A percentile compares a stretch with the other conserved stretches of the same genome.
These are phyloP conservation scores for Pangasius sanitwongsei DNA, from an alignment of 2,797 vertebrate genomes.

Conservation along the genomic window DNA sequence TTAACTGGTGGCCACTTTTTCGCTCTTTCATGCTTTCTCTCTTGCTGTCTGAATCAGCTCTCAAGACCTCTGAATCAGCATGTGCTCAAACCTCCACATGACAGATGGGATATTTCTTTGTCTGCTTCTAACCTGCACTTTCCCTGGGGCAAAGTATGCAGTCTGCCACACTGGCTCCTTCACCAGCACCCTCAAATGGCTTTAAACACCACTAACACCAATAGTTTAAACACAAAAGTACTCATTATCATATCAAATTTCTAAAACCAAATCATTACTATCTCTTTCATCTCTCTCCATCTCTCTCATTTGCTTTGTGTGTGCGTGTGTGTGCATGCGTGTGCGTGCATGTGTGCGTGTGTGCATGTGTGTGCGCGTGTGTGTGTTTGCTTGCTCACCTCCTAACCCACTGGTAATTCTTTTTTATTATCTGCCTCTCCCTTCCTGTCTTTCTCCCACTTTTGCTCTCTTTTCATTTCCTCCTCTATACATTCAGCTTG, in stretches of 20 bases:
- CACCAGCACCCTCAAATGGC: slow-evolving; percentile 5
- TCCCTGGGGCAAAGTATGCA: background rate
- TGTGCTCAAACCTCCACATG: slow-evolving; percentile 15
- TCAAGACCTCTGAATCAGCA: slow-evolving; percentile 29
- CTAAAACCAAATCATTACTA: slow-evolving; percentile 39
- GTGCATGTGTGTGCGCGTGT: too few species aligned
- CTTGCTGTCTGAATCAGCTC: slow-evolving; percentile 42
- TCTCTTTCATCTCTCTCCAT: slow-evolving; percentile 1
- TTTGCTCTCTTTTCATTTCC: background rate
- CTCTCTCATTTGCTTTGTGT: background rate
- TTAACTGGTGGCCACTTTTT: slow-evolving; percentile 43
- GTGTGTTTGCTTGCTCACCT: background rate
- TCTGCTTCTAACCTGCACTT: slow-evolving; percentile 26
- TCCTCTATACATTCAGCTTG: background rate
- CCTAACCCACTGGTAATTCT: background rate
- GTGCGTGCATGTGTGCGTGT: background rate
- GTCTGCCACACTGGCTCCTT: background rate
- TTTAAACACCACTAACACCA: slow-evolving; percentile 31
- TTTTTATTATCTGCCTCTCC: background rate
- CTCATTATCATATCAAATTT: slow-evolving; percentile 42
- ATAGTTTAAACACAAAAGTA: slow-evolving; percentile 18
- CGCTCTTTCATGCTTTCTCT: slow-evolving; percentile 13
- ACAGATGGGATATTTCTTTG: slow-evolving; percentile 43
- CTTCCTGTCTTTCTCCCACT: background rate
- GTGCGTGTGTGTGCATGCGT: too few species aligned